Evolutionary conservation across 2,113 vertebrate species (phyloP), one percentile per base, ranked within the genome.

Genomic region (Melanerpes aurifrons): DNA sequence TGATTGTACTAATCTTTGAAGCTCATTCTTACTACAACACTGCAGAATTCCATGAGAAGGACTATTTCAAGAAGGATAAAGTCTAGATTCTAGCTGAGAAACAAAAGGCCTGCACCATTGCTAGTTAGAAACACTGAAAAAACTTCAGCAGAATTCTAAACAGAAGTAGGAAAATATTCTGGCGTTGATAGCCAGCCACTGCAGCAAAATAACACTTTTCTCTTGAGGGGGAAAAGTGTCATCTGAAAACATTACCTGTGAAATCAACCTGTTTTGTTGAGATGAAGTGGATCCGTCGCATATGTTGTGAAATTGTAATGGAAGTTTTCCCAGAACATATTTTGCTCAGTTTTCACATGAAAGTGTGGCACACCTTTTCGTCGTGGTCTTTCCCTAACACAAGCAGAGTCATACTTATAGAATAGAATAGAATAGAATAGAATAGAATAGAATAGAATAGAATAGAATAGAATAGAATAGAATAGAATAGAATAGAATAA

Each of bases 241-340:
- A 91, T 8, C 72, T 77, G 61, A 92, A 94, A 86, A 74, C 6
- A 22, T 18, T 59, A 74, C 7, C n/a, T 89, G 37, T 58, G 78
- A 64, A 48, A 48, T 80, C 47, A 45, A 47, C 4, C 54, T 56
- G 22, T 59, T 82, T 66, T 26, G 3, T 12, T n/a, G 35, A 80
- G 57, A 57, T 17, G 16, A 53, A 79, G 58, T 53, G 7, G 24
- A 68, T 37, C n/a, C 28, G 12, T 62, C 54, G 5, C 21, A 59
- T 35, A 63, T 35, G 7, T 9, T 45, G 2, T 57, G n/a, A 26
- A 68, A 66, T n/a, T 0, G 1, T 29, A 6, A 8, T 40, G 4
- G 24, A 47, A 58, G 25, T 63, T 64, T 63, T 82, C 43, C 22
- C 61, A 18, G 28, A 72, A 43, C 5, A 18, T 24, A 7, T 31